phyloP scores from a whole-genome alignment of 2,113 vertebrate genomes.

The Picathartes gymnocephalus region DNA sequence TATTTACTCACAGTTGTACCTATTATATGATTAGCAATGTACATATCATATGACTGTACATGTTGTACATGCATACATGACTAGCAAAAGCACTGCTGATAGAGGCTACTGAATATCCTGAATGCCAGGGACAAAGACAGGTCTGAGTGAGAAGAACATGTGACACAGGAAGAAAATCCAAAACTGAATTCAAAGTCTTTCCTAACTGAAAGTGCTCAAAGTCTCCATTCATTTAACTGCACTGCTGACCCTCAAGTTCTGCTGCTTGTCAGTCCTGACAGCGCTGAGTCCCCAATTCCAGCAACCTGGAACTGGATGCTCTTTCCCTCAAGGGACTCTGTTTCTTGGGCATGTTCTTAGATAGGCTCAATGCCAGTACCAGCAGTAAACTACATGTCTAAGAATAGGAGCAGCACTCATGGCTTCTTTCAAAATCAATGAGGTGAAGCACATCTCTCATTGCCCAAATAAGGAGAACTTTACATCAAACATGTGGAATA shows the following conservation, averaged over 20 bases:
- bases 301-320: not conserved
- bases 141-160: not conserved
- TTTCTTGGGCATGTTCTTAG: not conserved
- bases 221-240: not conserved
- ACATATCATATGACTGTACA: not conserved
- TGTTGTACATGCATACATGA: fast-evolving
- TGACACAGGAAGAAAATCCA: not conserved
- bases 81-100: not conserved
- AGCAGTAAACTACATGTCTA: not conserved
- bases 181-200: not conserved
- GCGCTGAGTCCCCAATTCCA: not conserved
- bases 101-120: not conserved
- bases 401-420: not conserved
- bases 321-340: not conserved
- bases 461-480: not conserved
- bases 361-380: not conserved
- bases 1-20: not conserved
- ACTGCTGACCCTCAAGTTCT: not conserved
- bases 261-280: not conserved
- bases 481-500: not conserved
- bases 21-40: not conserved
- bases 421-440: not conserved
- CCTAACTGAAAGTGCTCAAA: not conserved
- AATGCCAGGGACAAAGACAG: not conserved
- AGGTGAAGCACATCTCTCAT: not conserved